Evolutionary conservation across 2,888 invertebrate species (phyloP).

Genomic region (Osedax fenrisi): DNA sequence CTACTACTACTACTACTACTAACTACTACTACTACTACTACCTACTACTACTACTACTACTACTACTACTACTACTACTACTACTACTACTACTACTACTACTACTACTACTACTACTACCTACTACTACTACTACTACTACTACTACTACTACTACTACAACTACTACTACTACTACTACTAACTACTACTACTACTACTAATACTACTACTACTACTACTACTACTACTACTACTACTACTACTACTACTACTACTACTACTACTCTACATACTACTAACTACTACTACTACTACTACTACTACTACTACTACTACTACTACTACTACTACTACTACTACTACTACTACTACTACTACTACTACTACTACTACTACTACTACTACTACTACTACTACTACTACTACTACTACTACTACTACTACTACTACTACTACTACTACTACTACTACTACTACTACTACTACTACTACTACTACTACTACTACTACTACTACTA

Average conservation of each 20-base stretch:
- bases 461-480: neutral
- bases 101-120: too few relatives aligned
- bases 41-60: too few relatives aligned
- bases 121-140: too few relatives aligned
- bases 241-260: too few relatives aligned
- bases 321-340: neutral
- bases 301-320: neutral
- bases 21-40: neutral
- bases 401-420: neutral
- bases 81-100: too few relatives aligned
- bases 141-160: too few relatives aligned
- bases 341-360: neutral
- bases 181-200: too few relatives aligned
- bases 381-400: neutral
- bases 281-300: neutral
- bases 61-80: too few relatives aligned
- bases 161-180: too few relatives aligned
- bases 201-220: too few relatives aligned
- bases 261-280: conserved; percentile 1
- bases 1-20: neutral
- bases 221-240: too few relatives aligned
- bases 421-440: neutral
- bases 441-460: neutral
- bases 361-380: neutral
- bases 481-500: neutral